phyloP scores from a whole-genome alignment of 2,888 invertebrate genomes.

The Apoda limacodes region DNA sequence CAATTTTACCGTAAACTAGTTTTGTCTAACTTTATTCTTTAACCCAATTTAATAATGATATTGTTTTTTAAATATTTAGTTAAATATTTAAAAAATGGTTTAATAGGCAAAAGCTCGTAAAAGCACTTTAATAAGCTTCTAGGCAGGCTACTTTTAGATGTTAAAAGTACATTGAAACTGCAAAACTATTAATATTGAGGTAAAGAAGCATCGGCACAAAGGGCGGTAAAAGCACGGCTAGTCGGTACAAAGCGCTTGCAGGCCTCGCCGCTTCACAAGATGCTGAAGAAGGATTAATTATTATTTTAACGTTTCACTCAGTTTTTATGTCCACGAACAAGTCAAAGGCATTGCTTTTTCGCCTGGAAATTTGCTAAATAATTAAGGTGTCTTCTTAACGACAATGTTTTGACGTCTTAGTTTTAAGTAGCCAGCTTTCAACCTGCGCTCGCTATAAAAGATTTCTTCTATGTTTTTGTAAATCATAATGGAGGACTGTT shows the following conservation, averaged over 20 bases:
- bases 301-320: constrained; percentile 64
- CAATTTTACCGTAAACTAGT: constrained; percentile 27
- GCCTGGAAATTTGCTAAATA: constrained; percentile 65
- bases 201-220: constrained; percentile 49
- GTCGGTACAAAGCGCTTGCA: constrained; percentile 1
- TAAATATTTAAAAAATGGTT: constrained; percentile 8
- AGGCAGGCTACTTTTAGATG: constrained; percentile 28
- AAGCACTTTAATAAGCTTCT: constrained; percentile 27
- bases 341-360: constrained; percentile 64
- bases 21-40: constrained; percentile 3
- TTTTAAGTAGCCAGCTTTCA: constrained; percentile 29
- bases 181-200: constrained; percentile 64
- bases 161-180: constrained; percentile 47
- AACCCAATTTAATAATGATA: neutral
- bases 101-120: constrained; percentile 8
- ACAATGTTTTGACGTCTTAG: constrained; percentile 46
- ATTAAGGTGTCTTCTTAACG: constrained; percentile 58
- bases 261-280: constrained; percentile 18
- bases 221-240: constrained; percentile 45
- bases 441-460: neutral
- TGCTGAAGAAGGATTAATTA: constrained; percentile 61
- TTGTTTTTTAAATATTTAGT: constrained; percentile 3
- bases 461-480: no score
- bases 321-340: constrained; percentile 56
- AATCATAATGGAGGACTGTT: no score